These are phyloP conservation scores for Tricholaema leucomelas DNA, from an alignment of 2,113 vertebrate genomes.

Conservation along the genomic window DNA sequence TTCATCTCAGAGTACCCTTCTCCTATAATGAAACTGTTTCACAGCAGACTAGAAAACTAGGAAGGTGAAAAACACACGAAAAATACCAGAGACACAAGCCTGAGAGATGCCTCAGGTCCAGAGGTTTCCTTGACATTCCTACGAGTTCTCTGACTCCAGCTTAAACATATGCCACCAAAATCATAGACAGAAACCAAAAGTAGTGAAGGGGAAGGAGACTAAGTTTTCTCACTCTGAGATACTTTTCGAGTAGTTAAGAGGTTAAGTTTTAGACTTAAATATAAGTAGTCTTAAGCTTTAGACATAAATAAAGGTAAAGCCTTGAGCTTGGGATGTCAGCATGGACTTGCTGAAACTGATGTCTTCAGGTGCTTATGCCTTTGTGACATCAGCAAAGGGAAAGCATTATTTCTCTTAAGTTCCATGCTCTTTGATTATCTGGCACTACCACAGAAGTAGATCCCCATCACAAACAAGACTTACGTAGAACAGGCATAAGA, in stretches of 20 bases:
- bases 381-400: neutral
- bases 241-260: too few relatives aligned
- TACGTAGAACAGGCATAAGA: neutral
- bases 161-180: neutral
- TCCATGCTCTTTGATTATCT: neutral
- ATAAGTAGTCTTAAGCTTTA: too few relatives aligned
- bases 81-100: rapidly evolving
- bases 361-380: neutral
- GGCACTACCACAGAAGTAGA: neutral
- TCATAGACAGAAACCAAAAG: neutral
- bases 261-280: too few relatives aligned
- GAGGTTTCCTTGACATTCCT: neutral
- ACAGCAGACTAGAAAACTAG: neutral
- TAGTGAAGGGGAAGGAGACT: neutral
- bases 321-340: neutral
- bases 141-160: neutral
- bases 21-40: neutral
- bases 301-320: too few relatives aligned
- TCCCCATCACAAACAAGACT: neutral
- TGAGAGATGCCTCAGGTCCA: neutral
- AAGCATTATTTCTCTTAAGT: neutral
- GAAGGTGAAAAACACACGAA: neutral
- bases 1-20: neutral
- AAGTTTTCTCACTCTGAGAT: too few relatives aligned
- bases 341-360: neutral